Base-by-base conservation (phyloP, 2,797 vertebrate genomes). In the Acipenser ruthenus region DNA sequence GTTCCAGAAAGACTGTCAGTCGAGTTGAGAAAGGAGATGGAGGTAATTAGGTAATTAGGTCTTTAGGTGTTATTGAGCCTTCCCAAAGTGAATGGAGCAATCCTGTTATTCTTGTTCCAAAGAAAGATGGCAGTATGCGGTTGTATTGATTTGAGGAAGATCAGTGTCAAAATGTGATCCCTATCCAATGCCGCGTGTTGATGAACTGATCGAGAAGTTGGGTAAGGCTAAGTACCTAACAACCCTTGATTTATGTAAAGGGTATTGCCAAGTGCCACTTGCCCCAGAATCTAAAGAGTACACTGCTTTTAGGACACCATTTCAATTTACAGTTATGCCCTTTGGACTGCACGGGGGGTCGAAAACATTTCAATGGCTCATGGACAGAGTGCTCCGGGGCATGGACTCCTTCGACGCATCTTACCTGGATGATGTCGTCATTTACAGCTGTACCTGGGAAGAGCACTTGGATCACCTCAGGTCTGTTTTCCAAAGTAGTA, bases 11-110 rank as follows among this genome's bases (percentile, higher is more conserved):
- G 51, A 0, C 58, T 74, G 10, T 10, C 68, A 8, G 3, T 23
- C 1, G n/a, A 47, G 0, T 53, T 78, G 9, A 69, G 62, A 9
- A 49, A 69, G 1, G 58, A 75, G 8, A 37, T 77, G 1, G n/a
- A 72, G 1, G 37, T 55, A 2, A 73, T 75, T 70, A 72, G 1
- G 37, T 55, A 2, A 73, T 75, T 70, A 7, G 63, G 49, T 63
- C 65, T 4, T 8, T 72, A 5, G 68, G 8, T 4, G 65, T 74
- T 1, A 69, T 69, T 48, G 13, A 71, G n/a, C 7, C 50, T 4
- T 77, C 70, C 1, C 49, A 9, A 0, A 72, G 72, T 37, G 18
- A 72, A n/a, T 71, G 70, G 70, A 69, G 70, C 9, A 69, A 53
- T n/a, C 71, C 68, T 1, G 10, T 74, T 1, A 63, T 72, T 1